A percentile compares a stretch with the other conserved stretches of the same genome.
Evolutionary conservation across 2,888 invertebrate species (phyloP).

Genomic region (Saturnia pavonia): DNA sequence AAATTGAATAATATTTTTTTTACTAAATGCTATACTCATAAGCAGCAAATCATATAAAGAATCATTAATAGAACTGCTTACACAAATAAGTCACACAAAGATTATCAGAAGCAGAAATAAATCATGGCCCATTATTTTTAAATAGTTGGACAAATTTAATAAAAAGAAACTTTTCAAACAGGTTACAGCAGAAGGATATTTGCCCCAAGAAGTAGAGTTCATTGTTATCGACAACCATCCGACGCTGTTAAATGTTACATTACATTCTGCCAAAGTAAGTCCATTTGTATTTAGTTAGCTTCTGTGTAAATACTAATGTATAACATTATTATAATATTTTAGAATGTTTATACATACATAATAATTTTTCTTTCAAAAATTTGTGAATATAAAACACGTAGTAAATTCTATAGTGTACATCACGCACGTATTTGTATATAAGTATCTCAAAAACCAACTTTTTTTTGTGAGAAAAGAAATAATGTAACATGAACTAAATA

Average conservation of each 20-base stretch:
- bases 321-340: background rate
- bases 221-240: conserved; percentile 93
- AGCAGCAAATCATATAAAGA: too few relatives aligned
- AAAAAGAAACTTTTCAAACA: too few relatives aligned
- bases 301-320: conserved; percentile 5
- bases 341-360: background rate
- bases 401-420: background rate
- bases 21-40: too few relatives aligned
- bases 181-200: conserved; percentile 92
- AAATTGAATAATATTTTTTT: too few relatives aligned
- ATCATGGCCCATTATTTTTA: too few relatives aligned
- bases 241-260: conserved; percentile 90
- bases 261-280: conserved; percentile 90
- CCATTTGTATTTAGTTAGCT: background rate
- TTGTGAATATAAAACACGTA: background rate
- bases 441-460: background rate
- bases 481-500: background rate
- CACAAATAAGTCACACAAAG: too few relatives aligned
- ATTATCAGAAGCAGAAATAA: too few relatives aligned
- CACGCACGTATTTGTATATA: background rate
- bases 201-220: conserved; percentile 92
- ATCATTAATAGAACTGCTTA: too few relatives aligned
- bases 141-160: too few relatives aligned
- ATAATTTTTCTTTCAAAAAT: background rate
- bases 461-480: background rate